Conservation (phyloP, 2,888 invertebrate genomes). For the Liposcelis brunnea region DNA sequence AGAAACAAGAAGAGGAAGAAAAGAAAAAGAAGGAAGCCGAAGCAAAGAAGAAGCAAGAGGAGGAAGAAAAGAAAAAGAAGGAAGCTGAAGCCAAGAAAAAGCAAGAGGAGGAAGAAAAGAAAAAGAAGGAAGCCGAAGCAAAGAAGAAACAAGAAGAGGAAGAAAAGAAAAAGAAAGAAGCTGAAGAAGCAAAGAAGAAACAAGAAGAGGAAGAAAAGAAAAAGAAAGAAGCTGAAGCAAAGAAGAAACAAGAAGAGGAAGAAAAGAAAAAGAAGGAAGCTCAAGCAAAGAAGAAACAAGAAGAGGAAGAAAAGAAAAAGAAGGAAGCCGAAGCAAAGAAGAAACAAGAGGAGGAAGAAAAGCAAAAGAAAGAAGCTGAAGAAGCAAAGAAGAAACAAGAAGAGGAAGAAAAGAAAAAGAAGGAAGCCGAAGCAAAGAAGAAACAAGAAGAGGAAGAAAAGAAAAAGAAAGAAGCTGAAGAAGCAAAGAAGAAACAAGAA, state of each 20-base stretch:
- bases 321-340: constrained; percentile 9
- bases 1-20: constrained; percentile 11
- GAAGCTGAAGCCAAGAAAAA: constrained; percentile 12
- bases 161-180: constrained; percentile 4
- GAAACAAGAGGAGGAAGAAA: constrained; percentile 12
- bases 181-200: constrained; percentile 8
- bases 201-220: constrained; percentile 11
- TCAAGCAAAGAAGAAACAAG: constrained; percentile 9
- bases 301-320: constrained; percentile 10
- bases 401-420: constrained; percentile 11
- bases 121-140: constrained; percentile 14
- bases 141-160: constrained; percentile 7
- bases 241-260: constrained; percentile 9
- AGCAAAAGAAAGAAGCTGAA: constrained; percentile 12
- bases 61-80: constrained; percentile 12
- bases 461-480: constrained; percentile 11
- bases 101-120: constrained; percentile 14
- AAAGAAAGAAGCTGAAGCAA: constrained; percentile 10
- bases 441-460: constrained; percentile 11
- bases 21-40: constrained; percentile 14
- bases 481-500: constrained; percentile 13
- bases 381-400: constrained; percentile 10
- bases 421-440: constrained; percentile 12
- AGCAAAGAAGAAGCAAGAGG: constrained; percentile 13
- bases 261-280: constrained; percentile 11